Evolutionary conservation across 2,888 invertebrate species (phyloP), one percentile per base, ranked within the genome.

Genomic region (Mythimna albipuncta): DNA sequence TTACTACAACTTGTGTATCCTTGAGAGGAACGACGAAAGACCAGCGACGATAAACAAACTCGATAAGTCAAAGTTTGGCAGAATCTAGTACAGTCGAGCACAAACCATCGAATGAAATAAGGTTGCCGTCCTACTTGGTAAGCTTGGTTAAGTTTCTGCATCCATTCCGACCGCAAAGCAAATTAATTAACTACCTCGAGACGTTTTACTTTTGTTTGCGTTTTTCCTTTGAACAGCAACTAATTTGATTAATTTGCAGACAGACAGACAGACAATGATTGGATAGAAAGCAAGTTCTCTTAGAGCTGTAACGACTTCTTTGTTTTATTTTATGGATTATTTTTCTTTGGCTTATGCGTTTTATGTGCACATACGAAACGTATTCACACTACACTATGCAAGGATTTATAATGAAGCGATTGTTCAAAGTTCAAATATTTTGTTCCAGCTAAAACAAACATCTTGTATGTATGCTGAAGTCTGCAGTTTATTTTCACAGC

Each of bases 31-130:
- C 2, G 47, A 69, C 2, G 47, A 71, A 70, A 83, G 55, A 26
- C 44, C 69, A 50, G 35, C 19, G 19, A 69, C 47, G 50, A 64
- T 73, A 78, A 81, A 81, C 54, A 75, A 75, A 72, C 70, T 77
- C 70, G 64, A 52, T 64, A 69, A 75, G 67, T 61, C 67, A 73
- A 83, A 72, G 78, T 84, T 81, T 75, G 66, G 58, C 65, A 61
- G 55, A 68, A 73, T 71, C 73, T 69, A 67, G 21, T 32, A 59
- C 55, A 70, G 63, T 55, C 64, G 70, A 52, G 54, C 50, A 57
- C 55, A 80, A 76, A 72, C 57, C 68, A 66, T 76, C 58, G 44
- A 69, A 68, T 47, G 61, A 44, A 69, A 59, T 55, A 72, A 72
- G 54, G 47, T n/a, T n/a, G 26, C 19, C 58, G 44, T 50, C 21